These are phyloP conservation scores for Mermis nigrescens DNA, from an alignment of 2,888 invertebrate species.

Conservation along the genomic window DNA sequence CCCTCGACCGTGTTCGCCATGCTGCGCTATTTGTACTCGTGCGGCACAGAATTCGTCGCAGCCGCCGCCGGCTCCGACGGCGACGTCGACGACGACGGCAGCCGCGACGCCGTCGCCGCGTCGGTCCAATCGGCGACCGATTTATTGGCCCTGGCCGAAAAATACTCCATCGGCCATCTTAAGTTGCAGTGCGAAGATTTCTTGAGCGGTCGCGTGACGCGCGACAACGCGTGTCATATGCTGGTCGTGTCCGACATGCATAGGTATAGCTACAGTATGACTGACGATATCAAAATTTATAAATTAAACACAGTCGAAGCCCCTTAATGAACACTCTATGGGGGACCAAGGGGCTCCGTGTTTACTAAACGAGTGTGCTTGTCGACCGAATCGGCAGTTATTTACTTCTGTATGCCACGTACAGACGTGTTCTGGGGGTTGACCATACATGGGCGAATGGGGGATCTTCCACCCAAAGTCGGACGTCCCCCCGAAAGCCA, in stretches of 20 bases:
- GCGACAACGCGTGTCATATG: constrained; percentile 22
- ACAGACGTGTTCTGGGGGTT: too few relatives aligned
- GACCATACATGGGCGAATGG: too few relatives aligned
- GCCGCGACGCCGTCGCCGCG: neutral
- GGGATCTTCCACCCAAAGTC: too few relatives aligned
- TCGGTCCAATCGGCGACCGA: constrained; percentile 6
- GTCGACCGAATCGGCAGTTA: too few relatives aligned
- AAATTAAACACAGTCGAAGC: too few relatives aligned
- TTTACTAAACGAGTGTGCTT: too few relatives aligned
- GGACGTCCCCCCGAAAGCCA: too few relatives aligned
- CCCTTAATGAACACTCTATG: too few relatives aligned
- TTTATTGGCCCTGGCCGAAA: constrained; percentile 29
- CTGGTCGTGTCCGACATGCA: constrained; percentile 23
- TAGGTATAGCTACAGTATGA: too few relatives aligned
- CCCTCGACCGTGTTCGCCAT: constrained; percentile 22
- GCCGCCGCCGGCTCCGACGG: neutral
- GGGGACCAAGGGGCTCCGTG: too few relatives aligned
- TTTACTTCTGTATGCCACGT: too few relatives aligned
- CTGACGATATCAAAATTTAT: too few relatives aligned
- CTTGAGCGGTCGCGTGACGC: constrained; percentile 15
- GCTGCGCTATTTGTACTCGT: constrained; percentile 17
- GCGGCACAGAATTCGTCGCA: neutral
- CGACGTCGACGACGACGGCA: neutral
- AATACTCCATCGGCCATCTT: constrained; percentile 26
- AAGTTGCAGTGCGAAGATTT: constrained; percentile 25